phyloP scores from a whole-genome alignment of 2,797 vertebrate genomes.

The Lepilemur septentrionalis region DNA sequence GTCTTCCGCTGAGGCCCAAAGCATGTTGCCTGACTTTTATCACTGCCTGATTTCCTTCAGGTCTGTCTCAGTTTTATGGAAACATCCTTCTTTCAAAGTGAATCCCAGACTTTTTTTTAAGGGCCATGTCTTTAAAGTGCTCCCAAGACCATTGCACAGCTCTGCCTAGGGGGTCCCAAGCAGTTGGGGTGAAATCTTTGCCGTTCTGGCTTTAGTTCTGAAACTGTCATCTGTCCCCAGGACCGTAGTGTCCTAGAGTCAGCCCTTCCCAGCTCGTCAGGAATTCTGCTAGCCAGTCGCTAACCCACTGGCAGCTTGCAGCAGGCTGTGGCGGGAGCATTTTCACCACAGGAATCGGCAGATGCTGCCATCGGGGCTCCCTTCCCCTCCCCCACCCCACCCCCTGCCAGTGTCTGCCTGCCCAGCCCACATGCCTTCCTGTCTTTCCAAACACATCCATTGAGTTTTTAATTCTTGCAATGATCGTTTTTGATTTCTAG shows the following conservation, averaged over 20 bases:
- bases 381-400: not conserved
- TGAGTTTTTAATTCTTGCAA: not conserved
- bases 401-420: fast-evolving
- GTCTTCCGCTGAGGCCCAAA: not conserved
- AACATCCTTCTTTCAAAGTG: not conserved
- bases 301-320: not conserved
- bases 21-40: fast-evolving
- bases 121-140: not conserved
- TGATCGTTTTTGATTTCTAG: not conserved
- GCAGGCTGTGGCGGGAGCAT: fast-evolving
- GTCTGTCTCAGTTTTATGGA: not conserved
- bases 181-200: not conserved
- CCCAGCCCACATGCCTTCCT: fast-evolving
- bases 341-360: fast-evolving
- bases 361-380: fast-evolving
- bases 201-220: not conserved
- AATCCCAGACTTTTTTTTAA: not conserved
- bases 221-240: not conserved
- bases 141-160: no score
- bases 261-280: not conserved
- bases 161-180: fast-evolving
- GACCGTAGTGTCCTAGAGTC: fast-evolving
- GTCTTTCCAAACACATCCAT: not conserved
- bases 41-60: not conserved
- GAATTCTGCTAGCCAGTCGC: not conserved